Base-by-base conservation (phyloP, 2,888 invertebrate species). In the Dicyrtomina minuta region DNA sequence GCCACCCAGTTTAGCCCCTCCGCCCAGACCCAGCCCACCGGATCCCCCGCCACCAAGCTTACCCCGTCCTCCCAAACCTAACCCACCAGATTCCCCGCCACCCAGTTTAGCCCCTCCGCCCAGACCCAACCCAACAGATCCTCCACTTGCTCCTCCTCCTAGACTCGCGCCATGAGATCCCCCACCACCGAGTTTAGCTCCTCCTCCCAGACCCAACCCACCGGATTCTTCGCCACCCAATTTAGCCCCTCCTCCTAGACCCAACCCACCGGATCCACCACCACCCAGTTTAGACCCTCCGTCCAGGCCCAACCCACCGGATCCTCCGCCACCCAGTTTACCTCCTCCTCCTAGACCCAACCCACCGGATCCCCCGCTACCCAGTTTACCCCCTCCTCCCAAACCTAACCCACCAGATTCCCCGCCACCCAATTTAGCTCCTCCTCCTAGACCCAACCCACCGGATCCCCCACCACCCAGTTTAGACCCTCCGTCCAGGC, bases 241-340 rank as follows among this genome's bases (percentile, higher is more conserved):
- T 53, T 22, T 20, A n/a, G 13, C 10, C 10, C 20, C 22, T 17
- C 17, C 5, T 20, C 59, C 20, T 20, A n/a, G n/a, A n/a, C n/a
- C n/a, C n/a, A n/a, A n/a, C n/a, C n/a, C n/a, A n/a, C 51, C 17
- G 17, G 51, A 51, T 13, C 51, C 51, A 51, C 51, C 51, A n/a
- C 51, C 51, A 51, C 17, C 17, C n/a, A 10, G 12, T n/a, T n/a
- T n/a, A n/a, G n/a, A n/a, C 33, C 33, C 4, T 33, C 33, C 8
- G 33, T 8, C 33, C 33, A 33, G 8, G 33, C 33, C 33, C 8
- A 33, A 3, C 33, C 33, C 33, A 33, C 4, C 33, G 8, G n/a
- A n/a, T n/a, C n/a, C n/a, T 8, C 33, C 33, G 33, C 33, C 8
- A 33, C 33, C 4, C 3, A 5, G 33, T 33, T 8, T 8, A 33